These are phyloP conservation scores for Amia ocellicauda DNA, from an alignment of 2,113 vertebrate genomes.

Conservation along the genomic window DNA sequence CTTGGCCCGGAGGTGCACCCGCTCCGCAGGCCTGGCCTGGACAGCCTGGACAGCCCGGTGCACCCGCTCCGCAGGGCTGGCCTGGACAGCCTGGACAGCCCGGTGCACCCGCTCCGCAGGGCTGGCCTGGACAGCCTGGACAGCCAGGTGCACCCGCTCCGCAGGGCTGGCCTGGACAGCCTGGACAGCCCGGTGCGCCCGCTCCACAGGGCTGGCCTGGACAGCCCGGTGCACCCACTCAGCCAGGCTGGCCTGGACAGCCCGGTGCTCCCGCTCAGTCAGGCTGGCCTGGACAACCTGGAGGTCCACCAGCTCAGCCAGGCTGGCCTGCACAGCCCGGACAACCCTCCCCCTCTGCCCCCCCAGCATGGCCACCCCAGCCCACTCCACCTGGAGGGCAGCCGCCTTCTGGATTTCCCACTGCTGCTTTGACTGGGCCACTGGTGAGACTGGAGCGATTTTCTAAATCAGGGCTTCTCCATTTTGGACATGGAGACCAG, in stretches of 20 bases:
- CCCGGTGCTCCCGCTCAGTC: conserved; percentile 17
- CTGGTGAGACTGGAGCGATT: too few species aligned
- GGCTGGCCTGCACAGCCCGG: conserved; percentile 20
- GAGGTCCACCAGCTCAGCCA: conserved; percentile 27
- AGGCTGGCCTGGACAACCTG: conserved; percentile 38
- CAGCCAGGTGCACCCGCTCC: conserved; percentile 18
- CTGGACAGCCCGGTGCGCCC: conserved; percentile 23
- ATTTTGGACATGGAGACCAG: too few species aligned
- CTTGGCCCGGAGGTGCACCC: conserved; percentile 48
- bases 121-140: conserved; percentile 10
- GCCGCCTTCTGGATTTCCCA: too few species aligned
- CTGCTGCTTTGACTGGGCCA: too few species aligned
- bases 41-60: conserved; percentile 15
- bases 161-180: conserved; percentile 18
- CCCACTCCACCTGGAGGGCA: too few species aligned
- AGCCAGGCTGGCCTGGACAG: not conserved
- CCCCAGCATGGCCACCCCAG: too few species aligned
- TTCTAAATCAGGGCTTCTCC: too few species aligned
- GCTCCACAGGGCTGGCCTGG: conserved; percentile 5
- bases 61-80: conserved; percentile 17
- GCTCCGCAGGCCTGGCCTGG: conserved; percentile 28
- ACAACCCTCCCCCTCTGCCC: conserved; percentile 7
- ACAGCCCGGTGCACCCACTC: not conserved
- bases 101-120: conserved; percentile 10
- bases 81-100: not conserved